A percentile compares a stretch with the other conserved stretches of the same genome.
These are phyloP conservation scores for Momotus momota DNA, from an alignment of 2,797 vertebrate genomes.

Conservation along the genomic window DNA sequence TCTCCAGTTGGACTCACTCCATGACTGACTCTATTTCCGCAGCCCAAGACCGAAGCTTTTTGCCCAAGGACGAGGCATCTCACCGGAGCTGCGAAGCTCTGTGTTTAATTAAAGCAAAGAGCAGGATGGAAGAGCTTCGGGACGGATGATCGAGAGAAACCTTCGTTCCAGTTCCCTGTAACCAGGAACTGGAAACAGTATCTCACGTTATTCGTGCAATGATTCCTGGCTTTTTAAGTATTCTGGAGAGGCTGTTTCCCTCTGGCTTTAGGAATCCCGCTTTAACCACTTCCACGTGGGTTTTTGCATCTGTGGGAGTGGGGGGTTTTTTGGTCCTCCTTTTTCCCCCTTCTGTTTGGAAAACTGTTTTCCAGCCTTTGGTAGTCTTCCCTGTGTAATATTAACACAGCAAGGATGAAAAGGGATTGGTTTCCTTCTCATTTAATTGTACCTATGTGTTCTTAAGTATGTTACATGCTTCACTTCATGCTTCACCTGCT, in stretches of 20 bases:
- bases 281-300: not conserved
- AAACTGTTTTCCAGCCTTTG: not conserved
- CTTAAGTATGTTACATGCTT: conserved; percentile 44
- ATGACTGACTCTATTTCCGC: not conserved
- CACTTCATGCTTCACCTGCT: conserved; percentile 15
- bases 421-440: conserved; percentile 21
- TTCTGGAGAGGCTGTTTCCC: not conserved
- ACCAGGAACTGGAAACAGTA: not conserved
- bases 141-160: not conserved
- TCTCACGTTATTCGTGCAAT: accelerated
- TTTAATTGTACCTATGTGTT: conserved; percentile 41
- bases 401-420: not conserved
- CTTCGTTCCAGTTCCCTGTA: not conserved
- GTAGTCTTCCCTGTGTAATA: not conserved
- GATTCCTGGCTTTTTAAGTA: conserved; percentile 13
- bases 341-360: not conserved
- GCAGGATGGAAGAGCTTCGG: not conserved
- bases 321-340: not conserved
- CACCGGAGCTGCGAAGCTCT: not conserved
- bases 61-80: not conserved
- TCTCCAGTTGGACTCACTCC: not conserved
- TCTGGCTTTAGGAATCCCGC: not conserved
- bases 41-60: not conserved
- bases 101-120: not conserved
- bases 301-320: not conserved